Conservation (phyloP, 2,113 vertebrate species). For the Mobula birostris region DNA sequence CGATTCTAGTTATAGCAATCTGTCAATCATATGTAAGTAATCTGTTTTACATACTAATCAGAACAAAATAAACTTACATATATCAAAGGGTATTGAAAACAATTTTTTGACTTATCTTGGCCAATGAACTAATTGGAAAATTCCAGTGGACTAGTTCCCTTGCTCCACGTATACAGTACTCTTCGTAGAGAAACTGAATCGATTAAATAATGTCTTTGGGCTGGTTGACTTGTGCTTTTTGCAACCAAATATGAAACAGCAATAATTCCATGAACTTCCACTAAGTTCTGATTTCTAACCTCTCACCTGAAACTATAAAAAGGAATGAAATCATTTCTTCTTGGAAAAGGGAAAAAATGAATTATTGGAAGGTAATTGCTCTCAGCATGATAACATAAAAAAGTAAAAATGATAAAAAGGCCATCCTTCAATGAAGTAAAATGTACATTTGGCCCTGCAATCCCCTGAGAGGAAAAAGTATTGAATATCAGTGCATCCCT, state of each 20-base stretch:
- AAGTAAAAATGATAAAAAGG: not conserved
- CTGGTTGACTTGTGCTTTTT: not conserved
- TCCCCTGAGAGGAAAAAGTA: not conserved
- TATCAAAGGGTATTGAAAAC: not conserved
- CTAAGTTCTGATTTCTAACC: not conserved
- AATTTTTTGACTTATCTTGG: not conserved
- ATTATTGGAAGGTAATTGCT: not conserved
- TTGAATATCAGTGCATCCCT: not conserved
- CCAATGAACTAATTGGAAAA: not conserved
- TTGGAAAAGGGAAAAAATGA: too few relatives aligned
- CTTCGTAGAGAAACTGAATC: not conserved
- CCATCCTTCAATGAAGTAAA: not conserved
- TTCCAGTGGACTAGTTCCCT: not conserved
- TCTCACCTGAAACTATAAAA: not conserved
- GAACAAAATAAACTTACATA: not conserved
- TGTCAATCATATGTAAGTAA: not conserved
- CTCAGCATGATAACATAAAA: not conserved
- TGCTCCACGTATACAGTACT: not conserved
- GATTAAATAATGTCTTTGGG: not conserved
- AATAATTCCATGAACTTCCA: not conserved
- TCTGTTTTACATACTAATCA: not conserved
- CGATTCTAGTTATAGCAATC: not conserved
- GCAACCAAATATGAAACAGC: not conserved
- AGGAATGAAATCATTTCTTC: not conserved
- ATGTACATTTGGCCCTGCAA: not conserved